These are phyloP conservation scores for Rousettus madagascariensis DNA, from an alignment of 2,797 vertebrate species.

Conservation along the genomic window DNA sequence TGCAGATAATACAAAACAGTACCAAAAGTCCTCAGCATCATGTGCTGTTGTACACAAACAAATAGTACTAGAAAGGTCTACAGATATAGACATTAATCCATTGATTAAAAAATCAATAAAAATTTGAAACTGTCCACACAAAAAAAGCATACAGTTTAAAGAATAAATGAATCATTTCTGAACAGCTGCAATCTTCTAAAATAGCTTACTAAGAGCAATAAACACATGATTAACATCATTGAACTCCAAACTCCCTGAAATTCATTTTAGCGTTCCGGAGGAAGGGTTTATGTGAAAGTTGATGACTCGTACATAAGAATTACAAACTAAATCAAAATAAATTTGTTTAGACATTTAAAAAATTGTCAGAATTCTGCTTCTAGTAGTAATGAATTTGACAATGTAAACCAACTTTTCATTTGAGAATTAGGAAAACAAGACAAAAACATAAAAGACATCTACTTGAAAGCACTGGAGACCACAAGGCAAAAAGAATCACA, in stretches of 20 bases:
- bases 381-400: neutral
- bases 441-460: neutral
- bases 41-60: neutral
- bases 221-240: neutral
- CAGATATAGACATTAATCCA: neutral
- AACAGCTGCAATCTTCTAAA: neutral
- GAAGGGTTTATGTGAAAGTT: neutral
- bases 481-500: neutral
- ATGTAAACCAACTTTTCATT: neutral
- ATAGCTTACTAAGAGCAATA: neutral
- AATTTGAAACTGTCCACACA: neutral
- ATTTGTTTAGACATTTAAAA: neutral
- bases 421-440: slow-evolving; percentile 21
- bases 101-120: neutral
- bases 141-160: neutral
- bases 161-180: neutral
- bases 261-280: neutral
- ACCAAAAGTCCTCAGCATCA: neutral
- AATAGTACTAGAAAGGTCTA: neutral
- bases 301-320: neutral
- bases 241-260: neutral
- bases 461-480: neutral
- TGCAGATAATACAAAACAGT: neutral
- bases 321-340: neutral
- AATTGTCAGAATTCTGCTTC: slow-evolving; percentile 26